Conservation (phyloP, 2,888 invertebrate species). For the Xestoiulus laeticollis region DNA sequence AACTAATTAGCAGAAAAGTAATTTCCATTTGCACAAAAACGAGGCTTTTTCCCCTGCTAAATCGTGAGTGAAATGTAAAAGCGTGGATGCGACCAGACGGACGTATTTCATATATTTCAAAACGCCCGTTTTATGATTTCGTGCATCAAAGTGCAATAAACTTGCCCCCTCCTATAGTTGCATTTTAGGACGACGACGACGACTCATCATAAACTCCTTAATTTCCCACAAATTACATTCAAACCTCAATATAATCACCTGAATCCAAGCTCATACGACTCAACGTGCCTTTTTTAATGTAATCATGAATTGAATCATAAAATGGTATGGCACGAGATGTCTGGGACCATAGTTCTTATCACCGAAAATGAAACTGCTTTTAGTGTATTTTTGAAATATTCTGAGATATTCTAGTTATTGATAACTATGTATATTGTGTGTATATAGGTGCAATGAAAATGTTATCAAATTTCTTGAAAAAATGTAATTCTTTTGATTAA, state of each 20-base stretch:
- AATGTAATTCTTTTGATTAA: too few species aligned
- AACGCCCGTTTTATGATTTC: constrained; percentile 43
- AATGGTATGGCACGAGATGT: too few species aligned
- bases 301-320: too few species aligned
- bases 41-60: neutral
- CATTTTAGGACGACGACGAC: constrained; percentile 38
- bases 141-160: constrained; percentile 38
- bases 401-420: too few species aligned
- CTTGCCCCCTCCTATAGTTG: constrained; percentile 5
- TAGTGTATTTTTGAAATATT: too few species aligned
- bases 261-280: neutral
- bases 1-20: constrained; percentile 35
- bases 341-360: too few species aligned
- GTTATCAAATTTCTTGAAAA: too few species aligned
- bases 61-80: constrained; percentile 35
- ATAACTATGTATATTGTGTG: too few species aligned
- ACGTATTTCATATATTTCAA: neutral
- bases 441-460: too few species aligned
- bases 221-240: constrained; percentile 9
- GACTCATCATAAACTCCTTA: constrained; percentile 40
- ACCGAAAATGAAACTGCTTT: too few species aligned
- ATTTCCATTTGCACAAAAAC: constrained; percentile 41
- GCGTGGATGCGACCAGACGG: neutral
- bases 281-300: too few species aligned
- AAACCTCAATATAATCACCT: neutral